phyloP scores from a whole-genome alignment of 2,888 invertebrate genomes.

The Lucinisca nassula region DNA sequence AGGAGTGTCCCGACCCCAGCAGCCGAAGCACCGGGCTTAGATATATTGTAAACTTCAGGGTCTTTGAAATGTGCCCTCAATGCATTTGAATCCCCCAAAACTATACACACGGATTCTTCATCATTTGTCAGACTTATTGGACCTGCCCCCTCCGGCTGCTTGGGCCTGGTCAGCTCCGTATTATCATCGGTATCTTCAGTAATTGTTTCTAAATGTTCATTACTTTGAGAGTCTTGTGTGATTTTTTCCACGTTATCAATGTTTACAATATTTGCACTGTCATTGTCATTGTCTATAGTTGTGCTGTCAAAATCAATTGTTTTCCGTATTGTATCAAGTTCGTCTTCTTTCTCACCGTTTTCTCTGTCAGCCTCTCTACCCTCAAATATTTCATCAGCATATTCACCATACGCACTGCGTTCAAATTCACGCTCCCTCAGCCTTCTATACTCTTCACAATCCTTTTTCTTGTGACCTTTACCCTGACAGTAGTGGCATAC shows the following conservation, averaged over 20 bases:
- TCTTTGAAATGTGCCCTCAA: not conserved
- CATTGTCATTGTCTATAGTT: too few relatives aligned
- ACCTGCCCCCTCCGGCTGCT: not conserved
- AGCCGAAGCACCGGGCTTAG: not conserved
- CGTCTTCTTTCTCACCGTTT: not conserved
- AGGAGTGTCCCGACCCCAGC: not conserved
- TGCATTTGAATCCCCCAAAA: not conserved
- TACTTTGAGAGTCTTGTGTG: too few relatives aligned
- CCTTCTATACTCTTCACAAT: not conserved
- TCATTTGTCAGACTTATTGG: not conserved
- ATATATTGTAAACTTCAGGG: not conserved
- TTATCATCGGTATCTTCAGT: not conserved
- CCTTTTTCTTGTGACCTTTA: not conserved
- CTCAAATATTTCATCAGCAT: conserved; percentile 4
- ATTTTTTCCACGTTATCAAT: not conserved
- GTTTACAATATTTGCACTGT: not conserved
- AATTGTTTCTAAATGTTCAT: not conserved
- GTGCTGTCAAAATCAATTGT: not conserved
- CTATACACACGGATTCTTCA: not conserved
- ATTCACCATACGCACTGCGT: not conserved
- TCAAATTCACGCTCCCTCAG: too few relatives aligned
- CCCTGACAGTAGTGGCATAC: not conserved
- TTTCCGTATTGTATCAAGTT: not conserved
- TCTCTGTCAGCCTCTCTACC: not conserved
- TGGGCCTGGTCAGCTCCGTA: not conserved